phyloP scores from a whole-genome alignment of 2,113 vertebrate genomes.

The Limnothrissa miodon region DNA sequence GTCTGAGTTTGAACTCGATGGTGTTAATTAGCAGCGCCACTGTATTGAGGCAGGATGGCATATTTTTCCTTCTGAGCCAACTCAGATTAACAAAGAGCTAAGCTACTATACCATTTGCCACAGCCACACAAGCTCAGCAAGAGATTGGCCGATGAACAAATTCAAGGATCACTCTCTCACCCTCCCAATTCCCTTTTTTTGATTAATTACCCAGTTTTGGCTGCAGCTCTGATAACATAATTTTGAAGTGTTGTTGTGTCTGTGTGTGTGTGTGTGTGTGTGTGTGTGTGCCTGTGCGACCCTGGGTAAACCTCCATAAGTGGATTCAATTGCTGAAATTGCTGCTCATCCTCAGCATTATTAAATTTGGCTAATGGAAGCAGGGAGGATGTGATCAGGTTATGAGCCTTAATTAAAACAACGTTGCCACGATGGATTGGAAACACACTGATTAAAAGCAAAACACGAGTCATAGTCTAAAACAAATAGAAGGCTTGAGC shows the following conservation, averaged over 20 bases:
- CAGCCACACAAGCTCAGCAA: conserved; percentile 8
- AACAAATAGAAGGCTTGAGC: conserved; percentile 57
- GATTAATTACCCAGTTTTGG: conserved; percentile 36
- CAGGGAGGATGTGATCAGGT: conserved; percentile 62
- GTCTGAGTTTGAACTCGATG: not conserved
- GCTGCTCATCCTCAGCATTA: conserved; percentile 35
- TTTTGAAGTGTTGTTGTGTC: conserved; percentile 33
- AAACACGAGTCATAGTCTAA: conserved; percentile 62
- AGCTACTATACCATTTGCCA: not conserved
- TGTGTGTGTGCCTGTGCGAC: conserved; percentile 20
- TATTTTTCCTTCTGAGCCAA: not conserved
- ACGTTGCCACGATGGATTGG: conserved; percentile 56
- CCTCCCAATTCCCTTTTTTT: conserved; percentile 12
- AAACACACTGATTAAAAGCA: conserved; percentile 73
- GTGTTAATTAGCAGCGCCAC: not conserved
- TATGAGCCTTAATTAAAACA: conserved; percentile 69
- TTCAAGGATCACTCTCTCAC: not conserved
- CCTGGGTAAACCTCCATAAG: conserved; percentile 39
- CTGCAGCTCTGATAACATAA: conserved; percentile 38
- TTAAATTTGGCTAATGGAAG: conserved; percentile 63
- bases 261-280: not conserved
- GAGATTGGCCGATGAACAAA: conserved; percentile 5
- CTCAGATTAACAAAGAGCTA: conserved; percentile 3
- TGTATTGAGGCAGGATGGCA: not conserved
- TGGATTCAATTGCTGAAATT: conserved; percentile 45